Evolutionary conservation across 2,888 invertebrate species (phyloP).

Genomic region (Tachina fera): DNA sequence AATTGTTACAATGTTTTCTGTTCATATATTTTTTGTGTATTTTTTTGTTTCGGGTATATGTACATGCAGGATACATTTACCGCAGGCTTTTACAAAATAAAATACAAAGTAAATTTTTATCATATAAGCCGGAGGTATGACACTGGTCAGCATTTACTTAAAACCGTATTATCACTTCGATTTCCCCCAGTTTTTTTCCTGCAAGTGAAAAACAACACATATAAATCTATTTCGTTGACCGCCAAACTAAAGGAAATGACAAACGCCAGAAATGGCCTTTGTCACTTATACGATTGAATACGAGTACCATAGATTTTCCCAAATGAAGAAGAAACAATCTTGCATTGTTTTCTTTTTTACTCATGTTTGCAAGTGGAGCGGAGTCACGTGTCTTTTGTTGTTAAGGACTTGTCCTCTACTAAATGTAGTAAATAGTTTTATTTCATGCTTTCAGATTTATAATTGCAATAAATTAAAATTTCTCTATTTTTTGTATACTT

Average conservation of each 20-base stretch:
- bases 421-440: conserved; percentile 47
- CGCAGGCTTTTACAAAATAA: conserved; percentile 52
- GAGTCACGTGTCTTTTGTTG: conserved; percentile 70
- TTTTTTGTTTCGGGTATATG: background rate
- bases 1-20: conserved; percentile 74
- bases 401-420: conserved; percentile 33
- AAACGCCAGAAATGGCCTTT: conserved; percentile 65
- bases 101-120: conserved; percentile 65
- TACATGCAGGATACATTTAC: conserved; percentile 57
- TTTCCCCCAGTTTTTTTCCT: background rate
- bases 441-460: conserved; percentile 65
- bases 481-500: conserved; percentile 24
- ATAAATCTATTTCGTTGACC: conserved; percentile 76
- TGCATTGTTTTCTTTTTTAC: conserved; percentile 26
- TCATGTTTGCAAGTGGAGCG: conserved; percentile 9
- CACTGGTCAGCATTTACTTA: conserved; percentile 77
- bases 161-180: conserved; percentile 72
- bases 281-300: conserved; percentile 49
- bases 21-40: background rate
- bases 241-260: conserved; percentile 70
- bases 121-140: conserved; percentile 60
- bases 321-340: conserved; percentile 13
- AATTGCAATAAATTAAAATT: conserved; percentile 71
- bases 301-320: conserved; percentile 5
- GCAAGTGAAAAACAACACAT: conserved; percentile 55